Base-by-base conservation (phyloP, 2,888 invertebrate species). In the Epinotia nisella region DNA sequence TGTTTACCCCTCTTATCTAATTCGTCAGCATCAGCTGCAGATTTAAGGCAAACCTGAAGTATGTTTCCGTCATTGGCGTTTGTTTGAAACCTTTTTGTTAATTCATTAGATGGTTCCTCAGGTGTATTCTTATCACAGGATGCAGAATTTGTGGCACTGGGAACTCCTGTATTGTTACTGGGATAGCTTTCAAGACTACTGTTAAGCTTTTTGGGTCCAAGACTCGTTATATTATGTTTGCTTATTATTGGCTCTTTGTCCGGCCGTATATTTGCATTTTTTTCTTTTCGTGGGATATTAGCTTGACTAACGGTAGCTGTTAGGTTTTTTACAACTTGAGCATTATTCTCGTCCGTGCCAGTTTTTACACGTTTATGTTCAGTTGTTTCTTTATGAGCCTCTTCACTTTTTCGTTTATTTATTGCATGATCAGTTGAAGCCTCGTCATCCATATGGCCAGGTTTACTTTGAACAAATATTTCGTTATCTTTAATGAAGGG, bases 401-500 rank as follows among this genome's bases (percentile, higher is more conserved):
- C 55, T 56, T 45, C n/a, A 29, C n/a, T 41, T 11, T 13, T 21
- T 15, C 66, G 55, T 10, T 56, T 65, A 15, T 65, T 66, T 66
- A n/a, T 21, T 62, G n/a, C n/a, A 21, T n/a, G 5, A 15, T n/a
- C 19, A 21, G 41, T 39, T 65, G 35, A 21, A 39, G 19, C 35
- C 7, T 35, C 19, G 3, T 39, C 39, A 53, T 65, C 15, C 13
- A 41, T 13, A 66, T 41, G 15, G 1, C 13, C 21, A 2, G 15
- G 21, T 41, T 41, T 39, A 41, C 3, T 17, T 11, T 51, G n/a
- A 17, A 11, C 15, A 15, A 11, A 1, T 19, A 17, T 35, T 19
- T 53, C 4, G 15, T 24, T 24, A 15, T 29, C 21, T 9, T 21
- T 41, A 15, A 24, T 29, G 10, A n/a, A n/a, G n/a, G n/a, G 13